Base-by-base conservation (phyloP, 2,888 invertebrate species). In the Drosophila leonis region DNA sequence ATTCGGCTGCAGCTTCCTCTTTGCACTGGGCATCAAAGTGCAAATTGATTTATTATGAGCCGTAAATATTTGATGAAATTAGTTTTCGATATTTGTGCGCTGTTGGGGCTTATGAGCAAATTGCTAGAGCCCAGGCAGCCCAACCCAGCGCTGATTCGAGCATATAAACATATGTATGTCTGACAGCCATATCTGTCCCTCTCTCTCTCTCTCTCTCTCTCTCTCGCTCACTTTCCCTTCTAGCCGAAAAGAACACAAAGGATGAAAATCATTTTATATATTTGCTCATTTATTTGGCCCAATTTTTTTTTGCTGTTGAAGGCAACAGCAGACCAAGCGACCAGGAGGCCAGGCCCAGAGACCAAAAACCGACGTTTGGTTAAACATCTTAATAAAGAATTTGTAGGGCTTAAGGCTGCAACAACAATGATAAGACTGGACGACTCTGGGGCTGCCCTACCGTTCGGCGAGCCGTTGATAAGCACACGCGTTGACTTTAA, bases 271-370 rank as follows among this genome's bases (percentile, higher is more conserved):
- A 74, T 65, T 68, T 81, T 83, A 82, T 79, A 80, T 81, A 84
- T 81, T 81, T 82, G 78, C 75, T 82, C 75, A 78, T 84, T 84
- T 84, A 78, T 81, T 84, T 82, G 75, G 57, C 66, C 46, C 67
- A 75, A 65, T 81, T 78, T 78, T 77, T 66, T 66, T 27, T 27
- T 49, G 18, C 20, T 35, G 15, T 24, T 20, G 10, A 15, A 20
- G 35, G 35, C 51, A 52, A 15, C 31, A 20, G 33, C 31, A 20
- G 33, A 20, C 13, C 31, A 13, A 33, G 13, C 27, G 15, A 27
- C 15, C 46, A 57, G 62, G 18, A 29, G 51, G 27, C 54, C 46
- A 44, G 12, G 42, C 41, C 37, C 49, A 24, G 24, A 39, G 15
- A 46, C 33, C 20, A 27, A 33, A 42, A n/a, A 27, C 29, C 37